Conservation (phyloP, 2,113 vertebrate species). For the Megaceryle maxima region DNA sequence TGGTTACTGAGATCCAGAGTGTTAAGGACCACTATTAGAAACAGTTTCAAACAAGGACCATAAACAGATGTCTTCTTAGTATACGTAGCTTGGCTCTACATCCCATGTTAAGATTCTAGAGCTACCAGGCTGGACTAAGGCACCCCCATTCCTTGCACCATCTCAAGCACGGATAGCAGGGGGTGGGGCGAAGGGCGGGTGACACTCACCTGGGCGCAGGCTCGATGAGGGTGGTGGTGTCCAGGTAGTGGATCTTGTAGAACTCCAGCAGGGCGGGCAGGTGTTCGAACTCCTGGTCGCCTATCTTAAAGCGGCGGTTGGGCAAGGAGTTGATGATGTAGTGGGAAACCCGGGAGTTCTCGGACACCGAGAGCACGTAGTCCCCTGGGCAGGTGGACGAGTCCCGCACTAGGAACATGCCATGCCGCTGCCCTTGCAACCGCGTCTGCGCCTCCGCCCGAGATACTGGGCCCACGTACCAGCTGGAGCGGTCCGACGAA, state of each 20-base stretch:
- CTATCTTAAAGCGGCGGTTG: slow-evolving; percentile 95
- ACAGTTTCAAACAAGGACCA: background rate
- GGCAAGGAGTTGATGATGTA: slow-evolving; percentile 98
- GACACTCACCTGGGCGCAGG: slow-evolving; percentile 89
- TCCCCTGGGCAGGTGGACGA: slow-evolving; percentile 97
- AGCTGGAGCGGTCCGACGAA: slow-evolving; percentile 90
- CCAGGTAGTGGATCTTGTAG: slow-evolving; percentile 99
- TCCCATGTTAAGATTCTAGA: background rate
- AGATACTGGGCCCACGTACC: slow-evolving; percentile 95
- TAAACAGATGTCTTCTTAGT: no score
- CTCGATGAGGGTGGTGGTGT: slow-evolving; percentile 97
- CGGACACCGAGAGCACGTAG: slow-evolving; percentile 96
- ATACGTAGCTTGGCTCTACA: rapidly evolving
- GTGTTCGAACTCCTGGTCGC: slow-evolving; percentile 96
- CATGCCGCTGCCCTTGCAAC: slow-evolving; percentile 94
- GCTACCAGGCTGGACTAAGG: background rate
- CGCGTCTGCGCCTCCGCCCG: slow-evolving; percentile 92
- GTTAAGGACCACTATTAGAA: background rate
- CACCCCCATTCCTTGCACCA: background rate
- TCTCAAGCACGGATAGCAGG: background rate
- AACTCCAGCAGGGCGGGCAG: slow-evolving; percentile 94
- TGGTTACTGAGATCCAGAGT: background rate
- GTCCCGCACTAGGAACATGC: slow-evolving; percentile 94
- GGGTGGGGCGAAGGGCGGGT: background rate
- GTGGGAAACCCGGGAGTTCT: slow-evolving; percentile 97